These are phyloP conservation scores for Limnephilus rhombicus DNA, from an alignment of 2,888 invertebrate genomes.

Conservation along the genomic window DNA sequence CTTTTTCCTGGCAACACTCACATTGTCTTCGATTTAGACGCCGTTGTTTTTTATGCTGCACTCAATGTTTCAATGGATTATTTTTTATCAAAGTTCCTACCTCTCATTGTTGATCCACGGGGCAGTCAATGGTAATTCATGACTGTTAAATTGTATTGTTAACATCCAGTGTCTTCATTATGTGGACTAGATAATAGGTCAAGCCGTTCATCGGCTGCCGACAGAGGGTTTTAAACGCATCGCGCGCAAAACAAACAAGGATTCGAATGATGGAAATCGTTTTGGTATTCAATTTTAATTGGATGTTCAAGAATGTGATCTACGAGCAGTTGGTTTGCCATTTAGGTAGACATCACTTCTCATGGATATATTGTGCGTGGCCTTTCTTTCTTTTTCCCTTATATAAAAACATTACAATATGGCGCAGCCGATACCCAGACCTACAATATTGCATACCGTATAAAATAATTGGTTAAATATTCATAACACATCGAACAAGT, in stretches of 20 bases:
- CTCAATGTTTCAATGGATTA: slow-evolving; percentile 51
- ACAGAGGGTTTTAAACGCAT: slow-evolving; percentile 36
- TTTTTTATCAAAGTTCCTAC: slow-evolving; percentile 52
- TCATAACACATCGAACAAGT: background rate
- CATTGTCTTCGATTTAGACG: slow-evolving; percentile 58
- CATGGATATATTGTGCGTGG: background rate
- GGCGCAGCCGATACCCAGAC: background rate
- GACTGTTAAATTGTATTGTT: slow-evolving; percentile 64
- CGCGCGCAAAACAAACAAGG: slow-evolving; percentile 49
- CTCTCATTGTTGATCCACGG: slow-evolving; percentile 45
- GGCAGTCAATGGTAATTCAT: slow-evolving; percentile 59
- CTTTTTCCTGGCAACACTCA: slow-evolving; percentile 34
- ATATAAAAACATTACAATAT: background rate
- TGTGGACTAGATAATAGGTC: slow-evolving; percentile 57
- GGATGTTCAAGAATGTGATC: background rate
- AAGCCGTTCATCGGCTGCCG: slow-evolving; percentile 53
- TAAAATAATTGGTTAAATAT: background rate
- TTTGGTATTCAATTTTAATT: slow-evolving; percentile 30
- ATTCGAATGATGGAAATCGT: slow-evolving; percentile 8
- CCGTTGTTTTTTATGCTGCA: slow-evolving; percentile 55
- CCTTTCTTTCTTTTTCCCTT: background rate
- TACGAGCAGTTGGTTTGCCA: background rate
- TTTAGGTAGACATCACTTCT: background rate
- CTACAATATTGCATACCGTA: background rate
- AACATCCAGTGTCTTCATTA: slow-evolving; percentile 61